A percentile compares a stretch with the other conserved stretches of the same genome.
Evolutionary conservation across 1,140 invertebrate species (phyloP).

Genomic region (Cataglyphis hispanica): DNA sequence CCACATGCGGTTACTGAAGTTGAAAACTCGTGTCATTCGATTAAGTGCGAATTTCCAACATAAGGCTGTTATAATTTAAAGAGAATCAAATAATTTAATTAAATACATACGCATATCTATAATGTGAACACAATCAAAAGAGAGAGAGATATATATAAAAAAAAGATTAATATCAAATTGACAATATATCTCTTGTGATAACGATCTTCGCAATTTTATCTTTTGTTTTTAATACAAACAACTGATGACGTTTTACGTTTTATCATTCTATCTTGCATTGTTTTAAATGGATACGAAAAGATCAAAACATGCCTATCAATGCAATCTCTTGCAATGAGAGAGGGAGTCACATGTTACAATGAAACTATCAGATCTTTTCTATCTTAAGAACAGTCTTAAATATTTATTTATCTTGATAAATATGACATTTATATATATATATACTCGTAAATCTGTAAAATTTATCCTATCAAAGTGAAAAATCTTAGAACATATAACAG

Average conservation of each 20-base stretch:
- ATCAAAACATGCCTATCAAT: slow-evolving; percentile 3
- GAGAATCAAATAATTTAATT: slow-evolving; percentile 32
- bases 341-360: background rate
- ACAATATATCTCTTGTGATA: background rate
- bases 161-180: slow-evolving; percentile 4
- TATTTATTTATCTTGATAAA: slow-evolving; percentile 2
- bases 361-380: background rate
- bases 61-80: slow-evolving; percentile 36
- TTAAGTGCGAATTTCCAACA: slow-evolving; percentile 19
- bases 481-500: background rate
- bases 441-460: slow-evolving; percentile 14
- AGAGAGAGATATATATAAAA: background rate
- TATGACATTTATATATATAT: background rate
- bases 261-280: background rate
- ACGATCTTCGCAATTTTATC: background rate
- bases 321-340: background rate
- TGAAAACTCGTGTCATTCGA: slow-evolving; percentile 55
- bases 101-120: slow-evolving; percentile 1
- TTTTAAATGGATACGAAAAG: slow-evolving; percentile 5
- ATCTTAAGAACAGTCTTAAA: background rate
- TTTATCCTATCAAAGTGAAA: background rate
- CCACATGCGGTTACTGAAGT: slow-evolving; percentile 36
- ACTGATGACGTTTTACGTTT: background rate
- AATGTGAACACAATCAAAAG: background rate
- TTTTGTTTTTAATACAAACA: slow-evolving; percentile 2